Evolutionary conservation across 1,140 invertebrate genomes (phyloP).

Genomic region (Trichonephila clavata): DNA sequence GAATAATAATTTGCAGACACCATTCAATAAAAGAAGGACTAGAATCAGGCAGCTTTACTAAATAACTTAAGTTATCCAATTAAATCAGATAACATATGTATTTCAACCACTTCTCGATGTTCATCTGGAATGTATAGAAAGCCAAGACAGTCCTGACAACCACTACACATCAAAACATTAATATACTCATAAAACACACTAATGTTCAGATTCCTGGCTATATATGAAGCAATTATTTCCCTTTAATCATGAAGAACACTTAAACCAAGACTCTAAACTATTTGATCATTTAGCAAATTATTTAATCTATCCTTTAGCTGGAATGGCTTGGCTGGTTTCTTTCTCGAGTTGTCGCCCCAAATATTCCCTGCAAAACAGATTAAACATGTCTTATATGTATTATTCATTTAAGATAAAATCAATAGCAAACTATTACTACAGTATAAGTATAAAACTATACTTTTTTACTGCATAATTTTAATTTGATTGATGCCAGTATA

Average conservation of each 20-base stretch:
- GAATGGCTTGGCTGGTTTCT: constrained; percentile 81
- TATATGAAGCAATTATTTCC: constrained; percentile 35
- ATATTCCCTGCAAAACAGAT: constrained; percentile 89
- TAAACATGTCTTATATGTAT: not conserved
- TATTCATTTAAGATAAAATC: no score
- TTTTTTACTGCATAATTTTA: no score
- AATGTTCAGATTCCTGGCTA: constrained; percentile 20
- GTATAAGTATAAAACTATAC: no score
- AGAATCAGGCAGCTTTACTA: not conserved
- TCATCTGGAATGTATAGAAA: constrained; percentile 50
- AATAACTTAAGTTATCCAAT: not conserved
- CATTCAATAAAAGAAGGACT: not conserved
- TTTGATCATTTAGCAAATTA: not conserved
- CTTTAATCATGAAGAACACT: constrained; percentile 1
- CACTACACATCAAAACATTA: constrained; percentile 8
- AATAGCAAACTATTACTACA: no score
- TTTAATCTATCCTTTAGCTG: constrained; percentile 64
- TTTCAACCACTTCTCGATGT: not conserved
- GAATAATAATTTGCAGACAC: not conserved
- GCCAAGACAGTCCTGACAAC: not conserved
- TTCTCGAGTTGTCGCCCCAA: constrained; percentile 97
- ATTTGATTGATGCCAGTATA: no score
- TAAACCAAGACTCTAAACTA: not conserved
- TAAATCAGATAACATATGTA: not conserved
- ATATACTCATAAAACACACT: constrained; percentile 11